phyloP scores from a whole-genome alignment of 2,888 invertebrate species.

The Ichneumoninae sp. region DNA sequence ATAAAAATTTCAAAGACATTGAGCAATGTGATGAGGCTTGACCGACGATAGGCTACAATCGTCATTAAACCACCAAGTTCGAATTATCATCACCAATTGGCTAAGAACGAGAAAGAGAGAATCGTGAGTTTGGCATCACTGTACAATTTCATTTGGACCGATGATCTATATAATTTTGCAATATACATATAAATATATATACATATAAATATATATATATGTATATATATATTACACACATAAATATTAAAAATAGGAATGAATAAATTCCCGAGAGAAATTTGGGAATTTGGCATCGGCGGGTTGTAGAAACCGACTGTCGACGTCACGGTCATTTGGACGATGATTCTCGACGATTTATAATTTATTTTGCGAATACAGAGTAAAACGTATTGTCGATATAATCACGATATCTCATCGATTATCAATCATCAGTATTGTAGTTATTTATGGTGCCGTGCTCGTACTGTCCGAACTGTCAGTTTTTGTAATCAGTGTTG shows the following conservation, averaged over 20 bases:
- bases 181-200: slow-evolving; percentile 35
- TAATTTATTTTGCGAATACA: slow-evolving; percentile 25
- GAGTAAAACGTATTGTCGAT: slow-evolving; percentile 16
- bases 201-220: slow-evolving; percentile 39
- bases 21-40: slow-evolving; percentile 28
- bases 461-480: slow-evolving; percentile 81
- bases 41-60: slow-evolving; percentile 67
- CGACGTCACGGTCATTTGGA: slow-evolving; percentile 45
- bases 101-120: slow-evolving; percentile 76
- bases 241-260: slow-evolving; percentile 26
- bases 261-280: slow-evolving; percentile 25
- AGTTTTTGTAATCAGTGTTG: slow-evolving; percentile 78
- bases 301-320: slow-evolving; percentile 43
- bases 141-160: slow-evolving; percentile 76
- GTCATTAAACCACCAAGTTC: slow-evolving; percentile 77
- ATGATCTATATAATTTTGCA: slow-evolving; percentile 43
- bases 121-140: slow-evolving; percentile 83
- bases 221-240: slow-evolving; percentile 30
- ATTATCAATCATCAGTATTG: slow-evolving; percentile 60
- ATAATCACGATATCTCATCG: slow-evolving; percentile 33
- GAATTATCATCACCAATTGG: slow-evolving; percentile 79
- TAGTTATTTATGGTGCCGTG: slow-evolving; percentile 77
- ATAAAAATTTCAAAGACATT: slow-evolving; percentile 23
- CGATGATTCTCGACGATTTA: slow-evolving; percentile 40
- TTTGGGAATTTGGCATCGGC: slow-evolving; percentile 49